Evolutionary conservation across 2,113 vertebrate genomes (phyloP).

Genomic region (Hippocampus mohnikei): DNA sequence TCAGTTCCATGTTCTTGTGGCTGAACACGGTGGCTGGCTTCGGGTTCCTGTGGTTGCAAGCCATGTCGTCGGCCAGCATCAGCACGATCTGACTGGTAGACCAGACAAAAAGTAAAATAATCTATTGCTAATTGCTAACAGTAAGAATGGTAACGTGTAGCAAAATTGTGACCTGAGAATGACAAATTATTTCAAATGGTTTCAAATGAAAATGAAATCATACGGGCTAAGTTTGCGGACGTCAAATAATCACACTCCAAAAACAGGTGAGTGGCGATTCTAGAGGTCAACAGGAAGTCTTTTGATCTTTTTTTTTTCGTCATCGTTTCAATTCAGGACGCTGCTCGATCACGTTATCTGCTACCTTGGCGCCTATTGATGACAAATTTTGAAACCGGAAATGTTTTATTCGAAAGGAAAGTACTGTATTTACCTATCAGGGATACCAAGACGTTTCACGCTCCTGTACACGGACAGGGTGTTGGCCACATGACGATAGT

Average conservation of each 20-base stretch:
- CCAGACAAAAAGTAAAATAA: neutral
- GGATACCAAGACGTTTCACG: slow-evolving; percentile 95
- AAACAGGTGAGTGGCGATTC: too few relatives aligned
- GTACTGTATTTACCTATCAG: slow-evolving; percentile 81
- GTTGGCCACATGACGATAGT: slow-evolving; percentile 97
- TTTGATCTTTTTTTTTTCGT: too few relatives aligned
- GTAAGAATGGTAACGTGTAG: too few relatives aligned
- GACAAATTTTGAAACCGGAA: neutral
- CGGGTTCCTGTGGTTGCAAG: slow-evolving; percentile 94
- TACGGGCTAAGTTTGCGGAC: too few relatives aligned
- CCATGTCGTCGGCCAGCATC: slow-evolving; percentile 99
- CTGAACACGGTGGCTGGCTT: slow-evolving; percentile 97
- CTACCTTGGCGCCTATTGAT: neutral
- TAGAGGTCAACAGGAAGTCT: too few relatives aligned
- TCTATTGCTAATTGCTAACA: neutral
- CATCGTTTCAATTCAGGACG: too few relatives aligned
- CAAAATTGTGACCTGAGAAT: too few relatives aligned
- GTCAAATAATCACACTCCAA: too few relatives aligned
- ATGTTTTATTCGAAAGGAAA: neutral
- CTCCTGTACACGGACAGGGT: slow-evolving; percentile 95
- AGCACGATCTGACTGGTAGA: slow-evolving; percentile 87
- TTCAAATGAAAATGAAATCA: too few relatives aligned
- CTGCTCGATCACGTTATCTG: too few relatives aligned
- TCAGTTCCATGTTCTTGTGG: slow-evolving; percentile 98
- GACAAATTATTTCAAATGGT: too few relatives aligned